phyloP scores from a whole-genome alignment of 1,140 invertebrate genomes.

The Aphaenogaster ashmeadi region DNA sequence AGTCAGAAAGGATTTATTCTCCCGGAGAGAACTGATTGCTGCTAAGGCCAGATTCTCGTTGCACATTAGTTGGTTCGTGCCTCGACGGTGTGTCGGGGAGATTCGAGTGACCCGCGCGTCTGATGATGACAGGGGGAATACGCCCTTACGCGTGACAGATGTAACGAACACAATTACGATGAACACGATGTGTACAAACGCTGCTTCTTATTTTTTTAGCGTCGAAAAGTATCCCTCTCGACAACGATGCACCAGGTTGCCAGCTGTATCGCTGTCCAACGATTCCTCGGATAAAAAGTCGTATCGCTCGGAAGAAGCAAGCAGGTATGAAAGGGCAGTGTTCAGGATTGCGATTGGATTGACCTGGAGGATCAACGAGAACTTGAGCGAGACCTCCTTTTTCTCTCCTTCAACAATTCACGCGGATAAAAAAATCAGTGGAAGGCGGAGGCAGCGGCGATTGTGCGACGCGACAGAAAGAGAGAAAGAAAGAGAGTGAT shows the following conservation, averaged over 20 bases:
- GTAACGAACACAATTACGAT: background rate
- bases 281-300: constrained; percentile 54
- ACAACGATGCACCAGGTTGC: constrained; percentile 1
- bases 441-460: constrained; percentile 9
- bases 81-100: background rate
- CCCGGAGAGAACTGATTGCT: constrained; percentile 52
- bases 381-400: constrained; percentile 24
- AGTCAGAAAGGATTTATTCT: constrained; percentile 42
- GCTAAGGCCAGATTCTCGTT: constrained; percentile 73
- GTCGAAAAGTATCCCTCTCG: constrained; percentile 2
- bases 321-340: constrained; percentile 72
- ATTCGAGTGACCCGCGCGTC: constrained; percentile 17
- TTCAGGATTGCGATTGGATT: constrained; percentile 63
- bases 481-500: constrained; percentile 31
- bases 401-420: constrained; percentile 55
- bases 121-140: constrained; percentile 33
- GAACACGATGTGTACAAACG: constrained; percentile 14
- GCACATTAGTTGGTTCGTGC: constrained; percentile 65
- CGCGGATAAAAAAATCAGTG: constrained; percentile 32
- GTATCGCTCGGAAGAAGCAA: constrained; percentile 37
- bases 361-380: constrained; percentile 32
- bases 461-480: constrained; percentile 37
- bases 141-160: constrained; percentile 40
- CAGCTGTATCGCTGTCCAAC: background rate
- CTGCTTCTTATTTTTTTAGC: constrained; percentile 24